phyloP scores from a whole-genome alignment of 2,113 vertebrate genomes.

The Argyrosomus japonicus region DNA sequence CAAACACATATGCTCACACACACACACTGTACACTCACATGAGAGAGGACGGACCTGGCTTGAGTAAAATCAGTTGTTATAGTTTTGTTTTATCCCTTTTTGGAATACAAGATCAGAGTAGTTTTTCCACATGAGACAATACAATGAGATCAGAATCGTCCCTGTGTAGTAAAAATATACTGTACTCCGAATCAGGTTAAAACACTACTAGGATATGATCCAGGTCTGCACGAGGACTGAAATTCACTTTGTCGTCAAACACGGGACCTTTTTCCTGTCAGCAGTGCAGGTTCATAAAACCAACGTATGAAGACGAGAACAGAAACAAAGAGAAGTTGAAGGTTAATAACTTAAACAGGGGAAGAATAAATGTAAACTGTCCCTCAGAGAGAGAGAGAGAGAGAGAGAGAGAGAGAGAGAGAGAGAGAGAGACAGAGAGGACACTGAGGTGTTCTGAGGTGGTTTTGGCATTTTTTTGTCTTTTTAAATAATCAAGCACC shows the following conservation, averaged over 20 bases:
- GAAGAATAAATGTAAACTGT: slow-evolving; percentile 73
- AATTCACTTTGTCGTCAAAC: slow-evolving; percentile 49
- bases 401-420: slow-evolving; percentile 44
- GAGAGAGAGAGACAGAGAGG: slow-evolving; percentile 51
- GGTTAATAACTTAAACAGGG: slow-evolving; percentile 69
- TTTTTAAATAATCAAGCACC: slow-evolving; percentile 60
- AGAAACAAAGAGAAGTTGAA: slow-evolving; percentile 57
- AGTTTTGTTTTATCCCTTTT: slow-evolving; percentile 40
- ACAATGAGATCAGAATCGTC: slow-evolving; percentile 23
- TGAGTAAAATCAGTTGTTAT: slow-evolving; percentile 41
- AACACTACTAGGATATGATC: slow-evolving; percentile 38
- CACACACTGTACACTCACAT: slow-evolving; percentile 23
- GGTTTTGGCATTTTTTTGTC: slow-evolving; percentile 74
- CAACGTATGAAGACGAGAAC: slow-evolving; percentile 42
- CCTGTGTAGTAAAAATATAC: slow-evolving; percentile 22
- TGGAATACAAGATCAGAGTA: slow-evolving; percentile 30
- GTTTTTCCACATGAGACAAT: slow-evolving; percentile 35
- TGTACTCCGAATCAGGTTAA: slow-evolving; percentile 19
- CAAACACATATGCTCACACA: not conserved
- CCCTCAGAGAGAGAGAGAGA: slow-evolving; percentile 55
- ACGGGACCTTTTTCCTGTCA: slow-evolving; percentile 52
- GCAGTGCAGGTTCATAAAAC: slow-evolving; percentile 69
- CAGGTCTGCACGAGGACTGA: slow-evolving; percentile 44
- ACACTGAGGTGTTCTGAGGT: slow-evolving; percentile 80
- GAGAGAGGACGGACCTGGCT: slow-evolving; percentile 47